These are phyloP conservation scores for Vespertilio murinus DNA, from an alignment of 2,797 vertebrate species.

Conservation along the genomic window DNA sequence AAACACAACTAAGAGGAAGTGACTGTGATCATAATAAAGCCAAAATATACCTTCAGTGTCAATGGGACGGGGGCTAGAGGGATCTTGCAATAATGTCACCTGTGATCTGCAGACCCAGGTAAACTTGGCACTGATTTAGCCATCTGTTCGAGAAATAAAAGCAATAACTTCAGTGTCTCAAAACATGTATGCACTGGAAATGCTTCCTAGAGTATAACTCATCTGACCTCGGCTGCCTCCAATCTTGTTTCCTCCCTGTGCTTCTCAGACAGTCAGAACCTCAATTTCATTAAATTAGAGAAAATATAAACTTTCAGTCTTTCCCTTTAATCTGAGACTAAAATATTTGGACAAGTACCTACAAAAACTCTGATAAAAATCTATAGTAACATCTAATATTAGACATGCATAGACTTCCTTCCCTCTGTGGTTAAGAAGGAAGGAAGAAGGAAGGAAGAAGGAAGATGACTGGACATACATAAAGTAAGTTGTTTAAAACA, in stretches of 20 bases:
- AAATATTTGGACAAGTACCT: slow-evolving; percentile 37
- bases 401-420: neutral
- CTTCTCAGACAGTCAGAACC: neutral
- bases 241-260: neutral
- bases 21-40: neutral
- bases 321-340: neutral
- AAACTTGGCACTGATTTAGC: neutral
- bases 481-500: neutral
- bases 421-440: neutral
- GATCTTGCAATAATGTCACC: neutral
- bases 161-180: neutral
- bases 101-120: neutral
- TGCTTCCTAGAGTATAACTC: neutral
- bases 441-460: neutral
- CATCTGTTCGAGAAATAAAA: neutral
- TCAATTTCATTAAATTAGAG: neutral
- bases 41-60: neutral
- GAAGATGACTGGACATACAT: neutral
- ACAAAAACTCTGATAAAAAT: slow-evolving; percentile 10
- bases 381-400: neutral
- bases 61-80: neutral
- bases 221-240: neutral
- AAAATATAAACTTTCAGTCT: neutral
- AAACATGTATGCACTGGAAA: neutral
- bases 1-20: neutral